These are phyloP conservation scores for Neopipo cinnamomea DNA, from an alignment of 2,113 vertebrate species.

Conservation along the genomic window DNA sequence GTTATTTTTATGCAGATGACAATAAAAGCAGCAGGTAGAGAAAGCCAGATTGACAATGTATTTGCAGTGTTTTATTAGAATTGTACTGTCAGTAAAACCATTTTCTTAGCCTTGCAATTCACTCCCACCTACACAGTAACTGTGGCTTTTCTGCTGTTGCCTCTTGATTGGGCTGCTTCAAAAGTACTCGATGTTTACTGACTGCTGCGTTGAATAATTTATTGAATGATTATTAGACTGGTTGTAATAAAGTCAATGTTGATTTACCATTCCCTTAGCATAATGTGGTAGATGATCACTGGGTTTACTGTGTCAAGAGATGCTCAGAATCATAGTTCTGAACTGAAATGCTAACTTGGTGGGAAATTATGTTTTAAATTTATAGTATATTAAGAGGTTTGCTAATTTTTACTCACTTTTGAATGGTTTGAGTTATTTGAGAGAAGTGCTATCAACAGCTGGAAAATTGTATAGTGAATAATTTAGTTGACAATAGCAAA, in stretches of 20 bases:
- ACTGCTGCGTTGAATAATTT: constrained; percentile 6
- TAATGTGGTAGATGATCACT: neutral
- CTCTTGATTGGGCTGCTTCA: neutral
- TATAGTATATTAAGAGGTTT: neutral
- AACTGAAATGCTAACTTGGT: neutral
- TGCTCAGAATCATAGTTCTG: neutral
- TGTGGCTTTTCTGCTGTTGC: neutral
- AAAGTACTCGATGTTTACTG: neutral
- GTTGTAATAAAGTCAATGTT: neutral
- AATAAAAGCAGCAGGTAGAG: neutral
- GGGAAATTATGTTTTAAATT: neutral
- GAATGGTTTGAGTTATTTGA: neutral
- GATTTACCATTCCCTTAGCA: constrained; percentile 24
- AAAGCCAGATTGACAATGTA: neutral
- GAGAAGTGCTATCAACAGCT: constrained; percentile 6
- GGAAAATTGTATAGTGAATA: neutral
- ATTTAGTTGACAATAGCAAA: constrained; percentile 37
- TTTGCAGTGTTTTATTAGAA: neutral
- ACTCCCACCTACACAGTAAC: neutral
- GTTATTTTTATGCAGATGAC: neutral
- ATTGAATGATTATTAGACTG: neutral
- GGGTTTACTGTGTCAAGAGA: neutral
- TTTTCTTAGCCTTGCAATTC: neutral
- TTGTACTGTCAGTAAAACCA: neutral
- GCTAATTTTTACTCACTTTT: neutral